Conservation (phyloP, 2,113 vertebrate genomes). For the Coptodon bakossiorum region DNA sequence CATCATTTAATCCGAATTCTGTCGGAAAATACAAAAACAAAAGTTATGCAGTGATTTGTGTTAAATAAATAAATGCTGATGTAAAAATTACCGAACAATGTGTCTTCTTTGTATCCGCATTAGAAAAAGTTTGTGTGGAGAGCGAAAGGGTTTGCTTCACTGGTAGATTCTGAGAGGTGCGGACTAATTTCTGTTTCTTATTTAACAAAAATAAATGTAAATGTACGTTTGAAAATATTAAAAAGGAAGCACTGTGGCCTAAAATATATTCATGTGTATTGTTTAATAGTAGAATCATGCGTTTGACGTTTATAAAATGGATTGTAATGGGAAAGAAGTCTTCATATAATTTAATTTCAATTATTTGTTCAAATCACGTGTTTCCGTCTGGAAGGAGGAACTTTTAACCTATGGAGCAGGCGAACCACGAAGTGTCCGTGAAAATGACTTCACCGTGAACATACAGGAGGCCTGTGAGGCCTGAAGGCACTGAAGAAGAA, state of each 20-base stretch:
- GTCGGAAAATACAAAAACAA: accelerated
- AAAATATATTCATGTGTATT: accelerated
- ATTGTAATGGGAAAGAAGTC: neutral
- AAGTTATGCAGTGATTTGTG: accelerated
- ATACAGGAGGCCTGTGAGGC: accelerated
- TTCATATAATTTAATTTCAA: accelerated
- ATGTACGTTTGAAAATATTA: accelerated
- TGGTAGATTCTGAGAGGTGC: neutral
- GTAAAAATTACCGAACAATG: neutral
- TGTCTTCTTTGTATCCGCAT: neutral
- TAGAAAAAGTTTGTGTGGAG: neutral
- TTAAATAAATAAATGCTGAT: neutral
- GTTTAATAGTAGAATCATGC: accelerated
- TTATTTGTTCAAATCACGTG: neutral
- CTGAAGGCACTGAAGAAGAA: neutral
- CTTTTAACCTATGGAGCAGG: neutral
- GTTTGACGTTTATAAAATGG: accelerated
- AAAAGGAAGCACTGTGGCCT: neutral
- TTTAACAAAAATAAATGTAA: neutral
- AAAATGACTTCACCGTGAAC: neutral
- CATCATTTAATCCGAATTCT: neutral
- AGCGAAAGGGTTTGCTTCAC: accelerated
- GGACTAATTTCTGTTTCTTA: neutral
- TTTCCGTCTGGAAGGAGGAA: accelerated
- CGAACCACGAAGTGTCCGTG: neutral